phyloP scores from a whole-genome alignment of 2,888 invertebrate genomes.

The Pammene aurita region DNA sequence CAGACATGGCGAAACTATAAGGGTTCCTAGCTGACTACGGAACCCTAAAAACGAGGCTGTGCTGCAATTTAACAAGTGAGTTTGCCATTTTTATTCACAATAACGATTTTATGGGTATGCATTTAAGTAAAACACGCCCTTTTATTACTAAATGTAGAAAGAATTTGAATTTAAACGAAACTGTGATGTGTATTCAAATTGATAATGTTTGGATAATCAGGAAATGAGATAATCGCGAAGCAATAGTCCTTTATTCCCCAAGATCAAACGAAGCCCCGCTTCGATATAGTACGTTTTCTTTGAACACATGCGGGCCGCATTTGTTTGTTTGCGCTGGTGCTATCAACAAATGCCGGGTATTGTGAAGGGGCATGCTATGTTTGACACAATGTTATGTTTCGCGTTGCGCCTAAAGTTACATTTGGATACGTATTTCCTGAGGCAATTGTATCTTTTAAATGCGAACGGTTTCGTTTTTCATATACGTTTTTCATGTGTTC shows the following conservation, averaged over 20 bases:
- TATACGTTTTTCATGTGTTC: no score
- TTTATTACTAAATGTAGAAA: not conserved
- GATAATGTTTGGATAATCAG: conserved; percentile 7
- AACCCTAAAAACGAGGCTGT: no score
- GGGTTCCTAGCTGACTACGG: no score
- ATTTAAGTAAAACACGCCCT: not conserved
- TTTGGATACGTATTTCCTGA: not conserved
- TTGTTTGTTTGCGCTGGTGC: conserved; percentile 20
- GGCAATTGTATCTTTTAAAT: no score
- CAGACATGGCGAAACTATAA: no score
- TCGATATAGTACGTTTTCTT: conserved; percentile 29
- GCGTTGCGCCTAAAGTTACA: not conserved
- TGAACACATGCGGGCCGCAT: conserved; percentile 33
- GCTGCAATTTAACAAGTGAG: not conserved
- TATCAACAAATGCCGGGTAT: conserved; percentile 54
- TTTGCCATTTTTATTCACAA: not conserved
- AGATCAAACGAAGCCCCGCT: conserved; percentile 28
- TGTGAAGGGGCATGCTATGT: not conserved
- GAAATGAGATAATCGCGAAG: conserved; percentile 24
- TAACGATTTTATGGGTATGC: not conserved
- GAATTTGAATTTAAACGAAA: not conserved
- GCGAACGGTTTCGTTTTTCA: no score
- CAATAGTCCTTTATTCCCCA: conserved; percentile 23
- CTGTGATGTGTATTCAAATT: not conserved
- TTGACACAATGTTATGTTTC: not conserved